phyloP scores from a whole-genome alignment of 30 jellyfish, hydroid and myxozoan genomes.

The Cassiopea xamachana region DNA sequence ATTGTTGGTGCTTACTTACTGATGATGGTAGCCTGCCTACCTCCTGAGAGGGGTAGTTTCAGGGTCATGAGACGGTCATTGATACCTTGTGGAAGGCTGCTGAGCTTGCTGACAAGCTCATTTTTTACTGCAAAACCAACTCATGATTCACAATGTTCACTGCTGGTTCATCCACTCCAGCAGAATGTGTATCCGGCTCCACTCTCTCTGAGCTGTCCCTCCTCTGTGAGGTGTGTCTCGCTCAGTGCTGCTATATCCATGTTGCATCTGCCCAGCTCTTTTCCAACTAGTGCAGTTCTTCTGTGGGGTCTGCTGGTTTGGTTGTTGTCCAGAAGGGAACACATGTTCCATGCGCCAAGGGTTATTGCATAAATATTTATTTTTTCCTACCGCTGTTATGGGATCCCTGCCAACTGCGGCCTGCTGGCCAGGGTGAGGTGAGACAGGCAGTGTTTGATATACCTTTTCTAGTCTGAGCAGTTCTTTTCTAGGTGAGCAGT shows the following conservation, averaged over 20 bases:
- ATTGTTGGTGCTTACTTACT: slow-evolving; percentile 57
- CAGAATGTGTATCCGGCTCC: not conserved
- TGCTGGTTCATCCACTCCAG: not conserved
- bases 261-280: slow-evolving; percentile 20
- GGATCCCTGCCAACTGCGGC: slow-evolving; percentile 34
- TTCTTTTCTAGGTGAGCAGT: slow-evolving; percentile 7
- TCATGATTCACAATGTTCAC: not conserved
- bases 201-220: not conserved
- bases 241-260: slow-evolving; percentile 52
- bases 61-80: slow-evolving; percentile 63
- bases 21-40: slow-evolving; percentile 27
- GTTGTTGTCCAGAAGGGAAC: slow-evolving; percentile 35
- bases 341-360: slow-evolving; percentile 42
- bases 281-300: not conserved
- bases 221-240: slow-evolving; percentile 37
- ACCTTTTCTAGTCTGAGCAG: slow-evolving; percentile 41
- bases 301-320: not conserved
- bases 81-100: slow-evolving; percentile 17
- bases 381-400: slow-evolving; percentile 32
- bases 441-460: slow-evolving; percentile 16
- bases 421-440: slow-evolving; percentile 37
- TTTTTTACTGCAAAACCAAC: slow-evolving; percentile 64
- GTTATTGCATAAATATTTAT: not conserved
- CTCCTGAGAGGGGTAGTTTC: slow-evolving; percentile 35
- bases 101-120: slow-evolving; percentile 8